A percentile compares a stretch with the other conserved stretches of the same genome.
These are phyloP conservation scores for Amblyjoppa fuscipennis DNA, from an alignment of 2,888 invertebrate genomes.

Conservation along the genomic window DNA sequence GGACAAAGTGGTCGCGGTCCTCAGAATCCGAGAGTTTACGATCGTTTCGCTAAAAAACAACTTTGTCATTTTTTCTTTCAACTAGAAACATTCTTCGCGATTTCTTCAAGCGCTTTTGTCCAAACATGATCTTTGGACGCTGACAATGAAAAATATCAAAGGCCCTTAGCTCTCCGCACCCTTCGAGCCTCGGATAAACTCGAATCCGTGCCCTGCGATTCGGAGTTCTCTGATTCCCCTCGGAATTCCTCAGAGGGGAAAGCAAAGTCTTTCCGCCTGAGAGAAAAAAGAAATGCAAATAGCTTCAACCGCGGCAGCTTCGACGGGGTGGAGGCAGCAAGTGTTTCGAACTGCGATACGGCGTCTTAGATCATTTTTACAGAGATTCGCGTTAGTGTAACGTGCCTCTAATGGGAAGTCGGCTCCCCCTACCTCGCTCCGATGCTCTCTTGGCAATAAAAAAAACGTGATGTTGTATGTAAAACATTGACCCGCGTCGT, in stretches of 20 bases:
- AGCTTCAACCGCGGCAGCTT: conserved; percentile 53
- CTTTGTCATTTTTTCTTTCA: conserved; percentile 3
- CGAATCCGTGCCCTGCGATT: conserved; percentile 8
- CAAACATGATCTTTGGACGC: conserved; percentile 57
- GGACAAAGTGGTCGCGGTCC: conserved; percentile 50
- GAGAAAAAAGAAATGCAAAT: conserved; percentile 59
- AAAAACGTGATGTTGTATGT: conserved; percentile 59
- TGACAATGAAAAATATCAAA: conserved; percentile 61
- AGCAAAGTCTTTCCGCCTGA: conserved; percentile 30
- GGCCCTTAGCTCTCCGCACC: conserved; percentile 54
- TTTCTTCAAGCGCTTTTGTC: conserved; percentile 5
- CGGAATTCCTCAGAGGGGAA: conserved; percentile 56
- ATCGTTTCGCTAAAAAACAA: conserved; percentile 5
- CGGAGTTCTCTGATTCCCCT: conserved; percentile 65
- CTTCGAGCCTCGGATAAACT: conserved; percentile 56
- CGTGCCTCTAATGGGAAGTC: conserved; percentile 64
- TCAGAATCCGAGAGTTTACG: conserved; percentile 42
- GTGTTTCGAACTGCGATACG: conserved; percentile 65
- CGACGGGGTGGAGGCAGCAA: conserved; percentile 59
- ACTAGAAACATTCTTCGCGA: conserved; percentile 1
- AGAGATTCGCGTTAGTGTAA: conserved; percentile 68
- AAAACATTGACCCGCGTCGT: conserved; percentile 58
- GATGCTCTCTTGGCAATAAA: conserved; percentile 49
- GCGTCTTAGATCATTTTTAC: conserved; percentile 67
- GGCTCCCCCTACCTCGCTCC: conserved; percentile 44